phyloP scores from a whole-genome alignment of 2,797 vertebrate genomes.

The Pempheris klunzingeri region DNA sequence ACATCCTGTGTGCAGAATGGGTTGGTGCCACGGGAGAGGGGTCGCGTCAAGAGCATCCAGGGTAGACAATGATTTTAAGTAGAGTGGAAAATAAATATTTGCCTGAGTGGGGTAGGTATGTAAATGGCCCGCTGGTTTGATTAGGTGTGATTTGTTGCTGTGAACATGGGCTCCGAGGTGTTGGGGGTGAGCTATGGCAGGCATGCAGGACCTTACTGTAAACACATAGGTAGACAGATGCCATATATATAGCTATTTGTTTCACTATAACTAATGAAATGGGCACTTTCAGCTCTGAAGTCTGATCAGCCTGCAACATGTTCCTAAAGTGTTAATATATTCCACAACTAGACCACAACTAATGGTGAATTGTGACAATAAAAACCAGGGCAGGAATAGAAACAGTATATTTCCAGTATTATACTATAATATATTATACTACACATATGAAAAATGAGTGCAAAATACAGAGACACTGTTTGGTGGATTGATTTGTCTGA shows the following conservation, averaged over 20 bases:
- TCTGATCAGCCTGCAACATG: neutral
- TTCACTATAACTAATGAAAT: neutral
- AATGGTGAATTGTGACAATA: neutral
- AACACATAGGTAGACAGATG: constrained; percentile 29
- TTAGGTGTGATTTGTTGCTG: constrained; percentile 35
- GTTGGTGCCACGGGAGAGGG: neutral
- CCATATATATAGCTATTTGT: neutral
- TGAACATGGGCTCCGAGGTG: constrained; percentile 18
- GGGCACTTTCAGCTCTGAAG: neutral
- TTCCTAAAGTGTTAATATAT: neutral
- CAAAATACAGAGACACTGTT: neutral
- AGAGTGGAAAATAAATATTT: constrained; percentile 13
- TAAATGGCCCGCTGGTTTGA: constrained; percentile 25
- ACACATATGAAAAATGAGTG: too few relatives aligned
- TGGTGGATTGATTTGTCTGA: neutral
- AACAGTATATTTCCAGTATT: neutral
- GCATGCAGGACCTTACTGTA: constrained; percentile 16
- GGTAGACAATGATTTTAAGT: constrained; percentile 6
- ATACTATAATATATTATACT: too few relatives aligned
- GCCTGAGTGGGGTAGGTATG: neutral
- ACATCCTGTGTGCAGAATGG: neutral
- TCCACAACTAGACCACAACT: neutral
- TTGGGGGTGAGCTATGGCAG: constrained; percentile 1
- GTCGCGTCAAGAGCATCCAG: neutral
- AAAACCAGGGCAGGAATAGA: neutral